These are phyloP conservation scores for Cryptomyrus ogoouensis DNA, from an alignment of 2,113 vertebrate species.

Conservation along the genomic window DNA sequence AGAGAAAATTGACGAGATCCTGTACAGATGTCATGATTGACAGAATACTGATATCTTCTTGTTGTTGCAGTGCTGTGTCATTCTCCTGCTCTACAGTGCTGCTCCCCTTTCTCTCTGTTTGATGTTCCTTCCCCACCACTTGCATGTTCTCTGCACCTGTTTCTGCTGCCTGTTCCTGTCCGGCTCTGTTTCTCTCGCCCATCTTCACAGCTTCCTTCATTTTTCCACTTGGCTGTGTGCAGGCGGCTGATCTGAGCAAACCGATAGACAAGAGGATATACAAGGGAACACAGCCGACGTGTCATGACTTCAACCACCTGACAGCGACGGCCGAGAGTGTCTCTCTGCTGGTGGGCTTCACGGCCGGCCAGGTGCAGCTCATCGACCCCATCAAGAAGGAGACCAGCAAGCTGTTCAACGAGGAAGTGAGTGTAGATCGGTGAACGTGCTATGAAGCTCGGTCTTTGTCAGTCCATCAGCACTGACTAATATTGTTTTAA, in stretches of 20 bases:
- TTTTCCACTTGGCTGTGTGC: constrained; percentile 32
- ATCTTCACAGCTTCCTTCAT: neutral
- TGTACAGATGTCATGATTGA: neutral
- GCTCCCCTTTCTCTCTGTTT: neutral
- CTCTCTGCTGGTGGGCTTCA: constrained; percentile 96
- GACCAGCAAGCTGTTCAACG: constrained; percentile 99
- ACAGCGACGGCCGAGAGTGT: constrained; percentile 96
- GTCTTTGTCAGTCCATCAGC: neutral
- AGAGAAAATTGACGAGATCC: neutral
- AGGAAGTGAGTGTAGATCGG: constrained; percentile 79
- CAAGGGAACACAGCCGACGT: constrained; percentile 98
- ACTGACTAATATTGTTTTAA: neutral
- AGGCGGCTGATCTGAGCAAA: constrained; percentile 98
- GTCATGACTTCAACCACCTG: constrained; percentile 98
- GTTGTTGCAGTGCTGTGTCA: neutral
- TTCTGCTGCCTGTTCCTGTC: neutral
- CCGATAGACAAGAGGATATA: constrained; percentile 99
- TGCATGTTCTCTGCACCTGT: neutral
- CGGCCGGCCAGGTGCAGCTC: constrained; percentile 96
- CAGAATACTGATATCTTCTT: neutral
- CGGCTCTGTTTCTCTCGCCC: neutral
- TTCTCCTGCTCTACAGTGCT: neutral
- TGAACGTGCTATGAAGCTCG: neutral
- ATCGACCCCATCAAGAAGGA: constrained; percentile 99
- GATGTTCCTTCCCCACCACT: neutral